Evolutionary conservation across 2,113 vertebrate genomes (phyloP).

Genomic region (Calypte anna): DNA sequence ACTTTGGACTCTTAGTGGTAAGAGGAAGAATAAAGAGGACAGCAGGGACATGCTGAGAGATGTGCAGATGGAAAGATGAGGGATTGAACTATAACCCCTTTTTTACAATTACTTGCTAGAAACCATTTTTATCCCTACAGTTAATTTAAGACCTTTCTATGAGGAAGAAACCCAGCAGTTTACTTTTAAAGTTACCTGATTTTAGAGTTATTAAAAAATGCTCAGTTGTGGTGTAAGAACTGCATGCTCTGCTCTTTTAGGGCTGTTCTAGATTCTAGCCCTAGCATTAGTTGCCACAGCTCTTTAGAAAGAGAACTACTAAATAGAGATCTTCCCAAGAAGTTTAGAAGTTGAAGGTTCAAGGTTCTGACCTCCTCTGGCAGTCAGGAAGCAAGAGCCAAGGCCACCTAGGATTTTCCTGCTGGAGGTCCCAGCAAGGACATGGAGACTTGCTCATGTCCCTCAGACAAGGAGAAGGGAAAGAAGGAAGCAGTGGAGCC

Average conservation of each 20-base stretch:
- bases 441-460: not conserved
- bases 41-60: not conserved
- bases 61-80: not conserved
- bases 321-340: not conserved
- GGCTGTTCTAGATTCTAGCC: not conserved
- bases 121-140: not conserved
- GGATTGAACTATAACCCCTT: not conserved
- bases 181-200: not conserved
- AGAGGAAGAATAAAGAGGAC: not conserved
- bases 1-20: not conserved
- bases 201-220: not conserved
- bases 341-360: not conserved
- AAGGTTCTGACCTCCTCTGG: not conserved
- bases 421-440: fast-evolving
- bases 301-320: not conserved
- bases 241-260: not conserved
- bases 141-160: not conserved
- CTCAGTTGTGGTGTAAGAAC: not conserved
- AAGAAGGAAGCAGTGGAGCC: not conserved
- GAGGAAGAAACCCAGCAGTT: not conserved
- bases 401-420: not conserved
- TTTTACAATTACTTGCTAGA: not conserved
- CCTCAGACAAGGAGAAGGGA: not conserved
- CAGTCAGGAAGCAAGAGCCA: not conserved
- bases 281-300: not conserved